phyloP scores from a whole-genome alignment of 2,797 vertebrate species.

The Rhinella marina region DNA sequence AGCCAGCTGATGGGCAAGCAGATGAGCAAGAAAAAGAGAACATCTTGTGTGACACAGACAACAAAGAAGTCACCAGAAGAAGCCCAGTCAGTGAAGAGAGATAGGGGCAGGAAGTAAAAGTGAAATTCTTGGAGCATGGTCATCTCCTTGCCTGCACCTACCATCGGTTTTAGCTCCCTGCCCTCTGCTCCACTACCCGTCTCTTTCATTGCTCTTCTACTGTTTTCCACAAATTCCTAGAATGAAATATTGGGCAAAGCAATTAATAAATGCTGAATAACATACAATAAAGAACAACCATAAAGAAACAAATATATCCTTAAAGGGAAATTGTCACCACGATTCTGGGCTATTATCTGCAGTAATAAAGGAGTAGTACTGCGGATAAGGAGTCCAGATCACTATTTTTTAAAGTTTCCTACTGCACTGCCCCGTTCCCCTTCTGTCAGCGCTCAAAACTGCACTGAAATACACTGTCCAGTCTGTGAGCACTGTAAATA shows the following conservation, averaged over 20 bases:
- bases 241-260: neutral
- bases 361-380: no score
- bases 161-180: constrained; percentile 95
- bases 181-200: constrained; percentile 81
- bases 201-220: constrained; percentile 87
- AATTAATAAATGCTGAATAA: neutral
- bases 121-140: constrained; percentile 89
- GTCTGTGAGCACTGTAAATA: no score
- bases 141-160: constrained; percentile 90
- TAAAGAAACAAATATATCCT: neutral
- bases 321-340: no score
- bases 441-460: no score
- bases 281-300: neutral
- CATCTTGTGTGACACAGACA: constrained; percentile 88
- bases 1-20: constrained; percentile 93
- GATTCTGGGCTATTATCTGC: no score
- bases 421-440: no score
- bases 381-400: no score
- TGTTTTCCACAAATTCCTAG: constrained; percentile 96
- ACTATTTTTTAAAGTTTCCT: no score
- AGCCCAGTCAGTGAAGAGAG: constrained; percentile 90
- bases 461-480: no score
- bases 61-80: constrained; percentile 85
- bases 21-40: constrained; percentile 92
- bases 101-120: constrained; percentile 91